Conservation (phyloP, 2,888 invertebrate species). For the Apamea epomidion region DNA sequence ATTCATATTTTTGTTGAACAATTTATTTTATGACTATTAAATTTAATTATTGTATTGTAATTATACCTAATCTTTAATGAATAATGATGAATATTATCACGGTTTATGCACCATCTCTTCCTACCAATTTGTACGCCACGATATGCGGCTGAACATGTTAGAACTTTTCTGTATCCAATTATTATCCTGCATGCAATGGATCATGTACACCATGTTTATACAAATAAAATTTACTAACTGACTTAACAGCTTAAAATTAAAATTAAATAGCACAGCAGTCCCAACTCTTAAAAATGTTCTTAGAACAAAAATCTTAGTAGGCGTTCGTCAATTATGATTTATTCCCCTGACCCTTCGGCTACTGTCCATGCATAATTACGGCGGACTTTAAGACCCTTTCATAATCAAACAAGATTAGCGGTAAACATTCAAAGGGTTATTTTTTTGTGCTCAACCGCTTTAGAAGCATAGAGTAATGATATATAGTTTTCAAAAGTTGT, state of each 20-base stretch:
- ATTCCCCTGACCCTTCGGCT: conserved; percentile 45
- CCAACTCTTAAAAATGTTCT: conserved; percentile 9
- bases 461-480: conserved; percentile 42
- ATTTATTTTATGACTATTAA: too few relatives aligned
- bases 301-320: conserved; percentile 28
- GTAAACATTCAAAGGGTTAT: conserved; percentile 58
- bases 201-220: too few relatives aligned
- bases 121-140: too few relatives aligned
- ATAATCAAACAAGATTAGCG: conserved; percentile 66
- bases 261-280: conserved; percentile 11
- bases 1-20: too few relatives aligned
- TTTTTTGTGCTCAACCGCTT: conserved; percentile 45
- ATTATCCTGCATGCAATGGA: too few relatives aligned
- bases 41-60: too few relatives aligned
- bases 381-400: conserved; percentile 62
- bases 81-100: too few relatives aligned
- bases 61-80: too few relatives aligned
- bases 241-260: background rate
- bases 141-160: too few relatives aligned
- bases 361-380: conserved; percentile 59
- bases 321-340: conserved; percentile 53
- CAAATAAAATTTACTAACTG: too few relatives aligned
- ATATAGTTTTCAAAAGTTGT: conserved; percentile 43
- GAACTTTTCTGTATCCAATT: too few relatives aligned
- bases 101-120: too few relatives aligned